A percentile compares a stretch with the other conserved stretches of the same genome.
Conservation (phyloP, 2,113 vertebrate species). For the Gymnocephalus cernua region DNA sequence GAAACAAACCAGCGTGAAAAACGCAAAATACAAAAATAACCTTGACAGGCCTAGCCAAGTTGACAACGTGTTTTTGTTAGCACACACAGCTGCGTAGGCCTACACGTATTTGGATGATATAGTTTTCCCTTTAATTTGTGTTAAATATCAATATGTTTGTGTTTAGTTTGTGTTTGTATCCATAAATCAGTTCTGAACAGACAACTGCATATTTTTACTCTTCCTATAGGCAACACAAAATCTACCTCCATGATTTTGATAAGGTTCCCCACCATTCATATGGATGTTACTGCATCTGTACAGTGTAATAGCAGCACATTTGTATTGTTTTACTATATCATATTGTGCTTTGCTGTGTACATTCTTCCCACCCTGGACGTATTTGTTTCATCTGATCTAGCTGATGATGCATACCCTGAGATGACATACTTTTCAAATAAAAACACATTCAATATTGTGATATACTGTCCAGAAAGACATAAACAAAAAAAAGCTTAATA, state of each 20-base stretch:
- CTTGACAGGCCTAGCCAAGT: neutral
- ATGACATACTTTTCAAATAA: neutral
- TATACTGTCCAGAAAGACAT: neutral
- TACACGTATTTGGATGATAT: neutral
- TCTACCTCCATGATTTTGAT: neutral
- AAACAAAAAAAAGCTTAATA: neutral
- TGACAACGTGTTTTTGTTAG: neutral
- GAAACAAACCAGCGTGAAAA: neutral
- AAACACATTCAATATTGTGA: too few species aligned
- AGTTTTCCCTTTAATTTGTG: neutral
- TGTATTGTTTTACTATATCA: neutral
- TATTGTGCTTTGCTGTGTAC: neutral
- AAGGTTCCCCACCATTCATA: neutral
- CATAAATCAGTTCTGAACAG: neutral
- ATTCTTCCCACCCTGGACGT: neutral
- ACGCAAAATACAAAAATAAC: neutral
- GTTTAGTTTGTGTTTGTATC: neutral
- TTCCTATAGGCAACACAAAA: neutral
- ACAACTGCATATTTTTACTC: neutral
- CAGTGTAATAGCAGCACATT: neutral
- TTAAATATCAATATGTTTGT: neutral
- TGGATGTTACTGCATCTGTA: neutral
- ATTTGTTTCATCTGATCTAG: neutral
- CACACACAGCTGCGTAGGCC: neutral
- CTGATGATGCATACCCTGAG: neutral